Evolutionary conservation across 2,797 vertebrate genomes (phyloP).

Genomic region (Acanthiza pusilla): DNA sequence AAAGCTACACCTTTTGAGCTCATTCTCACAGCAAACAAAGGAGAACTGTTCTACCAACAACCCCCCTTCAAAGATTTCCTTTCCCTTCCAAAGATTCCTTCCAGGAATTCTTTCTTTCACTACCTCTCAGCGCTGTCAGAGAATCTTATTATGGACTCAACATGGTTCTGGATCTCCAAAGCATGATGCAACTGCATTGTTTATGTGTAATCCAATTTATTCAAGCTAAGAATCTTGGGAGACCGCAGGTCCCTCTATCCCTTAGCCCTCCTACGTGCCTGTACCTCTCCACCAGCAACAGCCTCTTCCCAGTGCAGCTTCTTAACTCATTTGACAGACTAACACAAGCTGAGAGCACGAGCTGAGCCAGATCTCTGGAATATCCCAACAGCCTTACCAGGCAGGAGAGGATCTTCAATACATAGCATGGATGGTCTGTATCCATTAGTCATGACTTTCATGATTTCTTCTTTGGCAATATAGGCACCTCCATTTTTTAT

Average conservation of each 20-base stretch:
- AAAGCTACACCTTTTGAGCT: background rate
- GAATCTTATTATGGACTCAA: background rate
- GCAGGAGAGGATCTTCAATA: conserved; percentile 95
- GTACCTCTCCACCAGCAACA: background rate
- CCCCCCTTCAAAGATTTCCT: background rate
- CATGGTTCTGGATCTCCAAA: background rate
- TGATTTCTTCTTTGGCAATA: conserved; percentile 95
- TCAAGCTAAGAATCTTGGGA: background rate
- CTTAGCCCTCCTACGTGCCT: background rate
- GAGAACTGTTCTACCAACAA: background rate
- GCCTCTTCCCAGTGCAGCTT: background rate
- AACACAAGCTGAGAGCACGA: background rate
- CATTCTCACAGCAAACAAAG: background rate
- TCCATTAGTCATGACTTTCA: conserved; percentile 93
- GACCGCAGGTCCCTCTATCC: background rate
- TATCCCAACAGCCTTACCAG: conserved; percentile 75
- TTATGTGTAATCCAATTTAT: background rate
- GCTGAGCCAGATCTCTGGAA: background rate
- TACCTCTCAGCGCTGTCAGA: background rate
- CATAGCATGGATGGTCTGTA: conserved; percentile 95
- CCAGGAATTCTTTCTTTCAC: background rate
- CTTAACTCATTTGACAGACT: background rate
- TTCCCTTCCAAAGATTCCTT: too few species aligned
- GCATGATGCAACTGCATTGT: background rate
- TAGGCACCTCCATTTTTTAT: conserved; percentile 95